Percentiles rank a stretch among this genome's conserved stretches.
These are phyloP conservation scores for Shinisaurus crocodilurus DNA, from an alignment of 2,113 vertebrate species.

Conservation along the genomic window DNA sequence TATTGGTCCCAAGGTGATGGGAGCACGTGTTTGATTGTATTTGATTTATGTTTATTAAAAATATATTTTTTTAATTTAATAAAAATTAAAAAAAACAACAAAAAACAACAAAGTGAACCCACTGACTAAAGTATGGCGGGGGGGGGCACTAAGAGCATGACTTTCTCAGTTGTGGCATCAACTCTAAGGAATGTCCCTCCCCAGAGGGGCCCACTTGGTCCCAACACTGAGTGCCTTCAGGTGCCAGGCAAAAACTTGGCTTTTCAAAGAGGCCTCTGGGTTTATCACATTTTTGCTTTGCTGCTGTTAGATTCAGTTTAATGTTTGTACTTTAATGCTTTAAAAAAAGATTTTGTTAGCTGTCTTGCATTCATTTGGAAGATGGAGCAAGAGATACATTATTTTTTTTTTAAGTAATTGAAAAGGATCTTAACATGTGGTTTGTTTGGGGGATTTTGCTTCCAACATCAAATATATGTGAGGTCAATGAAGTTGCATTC, in stretches of 20 bases:
- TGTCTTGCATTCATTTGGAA: not conserved
- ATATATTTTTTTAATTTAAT: too few relatives aligned
- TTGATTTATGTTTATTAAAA: too few relatives aligned
- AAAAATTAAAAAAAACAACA: too few relatives aligned
- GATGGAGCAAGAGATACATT: not conserved
- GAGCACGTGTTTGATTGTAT: too few relatives aligned
- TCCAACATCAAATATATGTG: not conserved
- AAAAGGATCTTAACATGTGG: not conserved
- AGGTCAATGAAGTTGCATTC: not conserved
- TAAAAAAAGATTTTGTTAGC: not conserved
- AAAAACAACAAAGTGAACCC: too few relatives aligned
- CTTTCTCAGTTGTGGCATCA: not conserved
- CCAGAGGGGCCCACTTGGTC: not conserved
- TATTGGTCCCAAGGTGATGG: too few relatives aligned
- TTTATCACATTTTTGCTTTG: not conserved
- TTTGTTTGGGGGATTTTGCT: not conserved
- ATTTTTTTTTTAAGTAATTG: not conserved
- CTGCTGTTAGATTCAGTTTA: not conserved
- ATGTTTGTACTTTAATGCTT: not conserved
- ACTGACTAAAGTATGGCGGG: not conserved
- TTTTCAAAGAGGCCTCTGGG: not conserved
- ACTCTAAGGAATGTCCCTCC: not conserved
- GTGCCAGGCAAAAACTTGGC: not conserved
- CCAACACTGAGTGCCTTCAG: not conserved
- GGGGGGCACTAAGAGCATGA: not conserved